Percentiles rank a stretch among this genome's conserved stretches.
Evolutionary conservation across 2,113 vertebrate genomes (phyloP).

Genomic region (Thoracochromis brauschi): DNA sequence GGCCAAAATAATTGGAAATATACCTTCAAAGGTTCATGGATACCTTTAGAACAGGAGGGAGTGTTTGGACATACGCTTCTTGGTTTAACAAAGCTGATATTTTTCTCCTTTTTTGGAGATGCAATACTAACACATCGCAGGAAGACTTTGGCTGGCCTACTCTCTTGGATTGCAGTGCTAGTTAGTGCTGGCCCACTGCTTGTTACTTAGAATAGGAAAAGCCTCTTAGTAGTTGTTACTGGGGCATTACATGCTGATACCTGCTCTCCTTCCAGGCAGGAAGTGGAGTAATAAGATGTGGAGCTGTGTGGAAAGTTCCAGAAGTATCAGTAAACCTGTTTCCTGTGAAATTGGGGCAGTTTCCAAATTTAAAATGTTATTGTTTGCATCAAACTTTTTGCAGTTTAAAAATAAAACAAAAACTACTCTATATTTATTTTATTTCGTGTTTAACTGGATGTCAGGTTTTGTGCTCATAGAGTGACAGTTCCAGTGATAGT

Average conservation of each 20-base stretch:
- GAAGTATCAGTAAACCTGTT: background rate
- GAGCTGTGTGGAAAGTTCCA: background rate
- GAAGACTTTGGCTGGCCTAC: background rate
- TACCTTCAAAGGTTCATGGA: background rate
- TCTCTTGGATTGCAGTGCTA: background rate
- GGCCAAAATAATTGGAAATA: background rate
- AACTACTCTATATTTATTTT: background rate
- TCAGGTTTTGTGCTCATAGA: background rate
- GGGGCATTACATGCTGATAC: slow-evolving; percentile 23
- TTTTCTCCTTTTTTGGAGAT: background rate
- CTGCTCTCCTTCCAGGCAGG: slow-evolving; percentile 19
- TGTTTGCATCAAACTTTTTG: background rate
- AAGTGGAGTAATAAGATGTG: slow-evolving; percentile 21
- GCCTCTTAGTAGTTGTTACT: slow-evolving; percentile 55
- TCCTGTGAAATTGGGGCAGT: background rate
- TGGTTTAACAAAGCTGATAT: background rate
- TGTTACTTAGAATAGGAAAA: slow-evolving; percentile 59
- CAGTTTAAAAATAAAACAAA: background rate
- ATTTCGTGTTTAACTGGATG: background rate
- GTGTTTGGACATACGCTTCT: background rate
- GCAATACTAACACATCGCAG: background rate
- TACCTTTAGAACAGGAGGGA: background rate
- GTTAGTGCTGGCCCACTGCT: background rate
- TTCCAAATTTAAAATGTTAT: background rate
- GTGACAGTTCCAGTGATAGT: background rate